Evolutionary conservation across 2,113 vertebrate genomes (phyloP), one percentile per base, ranked within the genome.

Genomic region (Albula glossodonta): DNA sequence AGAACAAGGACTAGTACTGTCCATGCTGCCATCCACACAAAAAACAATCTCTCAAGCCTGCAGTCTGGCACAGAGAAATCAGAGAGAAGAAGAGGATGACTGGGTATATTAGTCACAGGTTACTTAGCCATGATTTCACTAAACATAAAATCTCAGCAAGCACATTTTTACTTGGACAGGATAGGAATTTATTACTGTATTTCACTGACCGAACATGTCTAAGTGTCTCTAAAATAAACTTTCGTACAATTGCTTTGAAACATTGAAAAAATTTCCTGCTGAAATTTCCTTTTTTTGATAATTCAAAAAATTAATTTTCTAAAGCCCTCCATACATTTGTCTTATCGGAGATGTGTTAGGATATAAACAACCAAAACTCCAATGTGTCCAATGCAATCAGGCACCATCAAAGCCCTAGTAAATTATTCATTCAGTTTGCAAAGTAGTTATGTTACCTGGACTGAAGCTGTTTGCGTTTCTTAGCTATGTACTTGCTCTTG

Each of bases 401-500:
- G 81, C 11, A 12, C 49, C 51, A 48, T 60, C 57, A 80, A 70
- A 83, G 57, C 84, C 87, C 86, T 13, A 8, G 11, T 80, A 57
- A 78, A 19, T 80, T 53, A n/a, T 2, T 74, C 10, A 83, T 87
- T 83, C 7, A n/a, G 25, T 83, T 11, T 11, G 70, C 57, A 63
- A 51, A 78, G 50, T 11, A 63, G 25, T 41, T 25, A 79, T 60
- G 94, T 92, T 95, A 97, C 97, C 92, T 96, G 89, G 91, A 90
- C 90, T 94, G 85, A 81, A 96, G 94, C 77, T 97, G 96, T 92
- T 95, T 97, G 78, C 94, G 96, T 91, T 97, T 97, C 92, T 96
- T 96, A 86, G 92, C 85, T 8, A 97, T 93, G 78, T 96, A 96
- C 86, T 97, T 97, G 92, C 96, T 97, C 92, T 97, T 97, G 80